These are phyloP conservation scores for Brachypalpus laphriformis DNA, from an alignment of 2,888 invertebrate species.

Conservation along the genomic window DNA sequence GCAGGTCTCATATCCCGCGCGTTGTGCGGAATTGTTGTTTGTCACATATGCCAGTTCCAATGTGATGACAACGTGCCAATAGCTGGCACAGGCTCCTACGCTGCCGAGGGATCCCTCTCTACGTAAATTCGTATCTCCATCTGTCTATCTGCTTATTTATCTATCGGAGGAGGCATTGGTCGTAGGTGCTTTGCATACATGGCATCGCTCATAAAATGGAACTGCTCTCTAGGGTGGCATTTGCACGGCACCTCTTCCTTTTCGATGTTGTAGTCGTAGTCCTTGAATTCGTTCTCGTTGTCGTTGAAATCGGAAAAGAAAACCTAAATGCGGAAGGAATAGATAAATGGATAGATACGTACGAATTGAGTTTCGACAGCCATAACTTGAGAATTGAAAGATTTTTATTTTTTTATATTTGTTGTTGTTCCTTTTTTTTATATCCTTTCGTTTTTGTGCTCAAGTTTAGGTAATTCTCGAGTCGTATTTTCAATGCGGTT, in stretches of 20 bases:
- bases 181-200: constrained; percentile 72
- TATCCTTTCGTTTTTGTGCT: background rate
- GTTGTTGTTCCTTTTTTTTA: background rate
- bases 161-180: constrained; percentile 51
- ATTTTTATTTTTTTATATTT: constrained; percentile 42
- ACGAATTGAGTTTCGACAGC: constrained; percentile 72
- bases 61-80: constrained; percentile 74
- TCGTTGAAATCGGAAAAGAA: constrained; percentile 56
- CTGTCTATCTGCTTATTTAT: constrained; percentile 69
- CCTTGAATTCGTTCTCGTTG: constrained; percentile 5
- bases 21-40: constrained; percentile 44
- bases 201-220: constrained; percentile 70
- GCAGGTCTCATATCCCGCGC: constrained; percentile 51
- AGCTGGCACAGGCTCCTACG: constrained; percentile 36
- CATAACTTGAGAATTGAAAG: constrained; percentile 73
- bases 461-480: constrained; percentile 21
- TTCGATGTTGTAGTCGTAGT: constrained; percentile 2
- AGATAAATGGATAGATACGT: constrained; percentile 70
- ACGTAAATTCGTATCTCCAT: constrained; percentile 21
- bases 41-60: constrained; percentile 68
- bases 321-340: constrained; percentile 69
- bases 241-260: constrained; percentile 60
- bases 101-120: background rate
- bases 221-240: constrained; percentile 70
- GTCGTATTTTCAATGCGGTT: constrained; percentile 55